Evolutionary conservation across 53 echinoderm and acorn worm genomes (phyloP).

Genomic region (Arbacia lixula): DNA sequence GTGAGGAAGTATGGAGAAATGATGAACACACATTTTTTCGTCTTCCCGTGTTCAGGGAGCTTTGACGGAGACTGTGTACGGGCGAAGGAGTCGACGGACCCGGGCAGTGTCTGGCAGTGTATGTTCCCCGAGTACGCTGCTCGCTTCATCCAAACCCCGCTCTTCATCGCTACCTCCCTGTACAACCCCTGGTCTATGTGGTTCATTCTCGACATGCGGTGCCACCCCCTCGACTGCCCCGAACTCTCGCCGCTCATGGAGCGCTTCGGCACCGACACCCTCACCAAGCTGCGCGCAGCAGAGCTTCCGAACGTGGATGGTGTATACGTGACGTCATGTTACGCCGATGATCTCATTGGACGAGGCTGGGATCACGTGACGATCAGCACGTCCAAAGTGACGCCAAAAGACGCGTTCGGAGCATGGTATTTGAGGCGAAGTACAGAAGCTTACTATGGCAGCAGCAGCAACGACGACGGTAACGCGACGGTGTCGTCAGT

Average conservation of each 20-base stretch:
- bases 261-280: slow-evolving; percentile 25
- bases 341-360: slow-evolving; percentile 59
- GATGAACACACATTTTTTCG: no score
- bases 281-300: slow-evolving; percentile 44
- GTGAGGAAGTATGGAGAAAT: no score
- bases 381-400: slow-evolving; percentile 25
- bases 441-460: no score
- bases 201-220: slow-evolving; percentile 69
- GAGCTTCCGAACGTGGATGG: slow-evolving; percentile 56
- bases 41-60: slow-evolving; percentile 25
- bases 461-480: neutral
- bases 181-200: slow-evolving; percentile 76
- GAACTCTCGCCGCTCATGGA: slow-evolving; percentile 18
- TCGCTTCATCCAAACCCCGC: slow-evolving; percentile 62
- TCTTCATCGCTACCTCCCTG: slow-evolving; percentile 82
- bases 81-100: neutral
- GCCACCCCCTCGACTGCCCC: slow-evolving; percentile 64
- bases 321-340: slow-evolving; percentile 79
- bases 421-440: slow-evolving; percentile 69
- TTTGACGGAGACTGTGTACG: slow-evolving; percentile 43
- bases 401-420: slow-evolving; percentile 61
- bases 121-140: slow-evolving; percentile 75
- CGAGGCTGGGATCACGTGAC: slow-evolving; percentile 54
- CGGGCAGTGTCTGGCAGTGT: slow-evolving; percentile 71
- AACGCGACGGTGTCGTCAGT: no score